Conservation (phyloP, 2,113 vertebrate genomes). For the Gyps fulvus region DNA sequence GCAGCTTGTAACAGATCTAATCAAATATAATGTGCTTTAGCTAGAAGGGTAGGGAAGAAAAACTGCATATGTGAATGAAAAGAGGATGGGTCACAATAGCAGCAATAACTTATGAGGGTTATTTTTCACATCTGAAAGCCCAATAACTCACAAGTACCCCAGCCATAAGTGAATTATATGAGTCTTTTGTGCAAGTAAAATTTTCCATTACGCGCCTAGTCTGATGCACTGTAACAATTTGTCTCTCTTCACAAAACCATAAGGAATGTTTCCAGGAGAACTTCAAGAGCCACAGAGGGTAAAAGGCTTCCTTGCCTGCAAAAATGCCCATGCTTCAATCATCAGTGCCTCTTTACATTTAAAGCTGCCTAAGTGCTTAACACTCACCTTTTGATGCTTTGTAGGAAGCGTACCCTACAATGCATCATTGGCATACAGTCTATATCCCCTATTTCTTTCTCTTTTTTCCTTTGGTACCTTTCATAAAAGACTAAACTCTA, state of each 20-base stretch:
- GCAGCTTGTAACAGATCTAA: neutral
- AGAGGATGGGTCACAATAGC: constrained; percentile 4
- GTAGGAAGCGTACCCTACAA: neutral
- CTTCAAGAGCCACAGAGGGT: neutral
- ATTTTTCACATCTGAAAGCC: constrained; percentile 34
- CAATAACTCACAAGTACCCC: neutral
- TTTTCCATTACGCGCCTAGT: neutral
- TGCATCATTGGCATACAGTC: neutral
- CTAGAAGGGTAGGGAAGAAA: neutral
- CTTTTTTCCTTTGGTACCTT: neutral
- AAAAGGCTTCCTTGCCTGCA: neutral
- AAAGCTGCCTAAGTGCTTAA: neutral
- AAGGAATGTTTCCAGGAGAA: neutral
- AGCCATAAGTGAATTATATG: constrained; percentile 6
- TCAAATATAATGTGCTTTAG: constrained; percentile 1
- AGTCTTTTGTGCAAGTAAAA: constrained; percentile 10
- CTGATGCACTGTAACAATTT: neutral
- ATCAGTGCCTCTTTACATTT: neutral
- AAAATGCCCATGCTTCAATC: neutral
- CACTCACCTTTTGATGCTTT: neutral
- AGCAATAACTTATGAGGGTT: constrained; percentile 27
- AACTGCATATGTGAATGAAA: neutral
- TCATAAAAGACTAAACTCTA: neutral
- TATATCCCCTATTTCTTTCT: neutral
- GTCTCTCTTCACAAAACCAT: neutral